Evolutionary conservation across 2,888 invertebrate genomes (phyloP).

Genomic region (Heliconius ismenius): DNA sequence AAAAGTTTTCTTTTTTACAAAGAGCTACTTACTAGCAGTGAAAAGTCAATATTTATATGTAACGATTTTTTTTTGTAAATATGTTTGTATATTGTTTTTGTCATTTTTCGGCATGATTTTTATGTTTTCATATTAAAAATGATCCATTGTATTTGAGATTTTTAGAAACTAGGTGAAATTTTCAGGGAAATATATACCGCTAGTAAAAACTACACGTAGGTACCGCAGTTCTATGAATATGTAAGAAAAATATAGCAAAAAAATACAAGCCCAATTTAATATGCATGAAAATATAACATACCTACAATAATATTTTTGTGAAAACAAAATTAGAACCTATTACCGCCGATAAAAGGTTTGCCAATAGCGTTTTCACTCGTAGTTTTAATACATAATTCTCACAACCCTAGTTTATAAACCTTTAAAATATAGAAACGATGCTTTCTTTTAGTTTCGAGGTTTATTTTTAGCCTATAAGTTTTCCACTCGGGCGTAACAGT

Average conservation of each 20-base stretch:
- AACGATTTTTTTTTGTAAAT: neutral
- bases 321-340: neutral
- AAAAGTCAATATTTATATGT: neutral
- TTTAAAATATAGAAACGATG: neutral
- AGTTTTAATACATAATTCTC: neutral
- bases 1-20: neutral
- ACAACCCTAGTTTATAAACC: neutral
- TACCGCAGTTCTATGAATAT: neutral
- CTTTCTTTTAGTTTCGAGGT: conserved; percentile 7
- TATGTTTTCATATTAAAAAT: neutral
- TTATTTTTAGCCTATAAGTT: conserved; percentile 31
- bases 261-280: neutral
- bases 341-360: neutral
- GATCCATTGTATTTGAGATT: neutral
- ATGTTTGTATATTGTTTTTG: neutral
- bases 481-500: conserved; percentile 51
- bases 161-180: neutral
- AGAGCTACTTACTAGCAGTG: no score
- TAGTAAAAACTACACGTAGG: neutral
- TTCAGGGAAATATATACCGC: neutral
- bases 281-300: neutral
- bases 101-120: neutral
- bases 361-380: no score
- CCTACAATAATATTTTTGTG: no score
- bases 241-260: neutral